phyloP scores from a whole-genome alignment of 2,797 vertebrate species.

The Loris lydekkerianus region DNA sequence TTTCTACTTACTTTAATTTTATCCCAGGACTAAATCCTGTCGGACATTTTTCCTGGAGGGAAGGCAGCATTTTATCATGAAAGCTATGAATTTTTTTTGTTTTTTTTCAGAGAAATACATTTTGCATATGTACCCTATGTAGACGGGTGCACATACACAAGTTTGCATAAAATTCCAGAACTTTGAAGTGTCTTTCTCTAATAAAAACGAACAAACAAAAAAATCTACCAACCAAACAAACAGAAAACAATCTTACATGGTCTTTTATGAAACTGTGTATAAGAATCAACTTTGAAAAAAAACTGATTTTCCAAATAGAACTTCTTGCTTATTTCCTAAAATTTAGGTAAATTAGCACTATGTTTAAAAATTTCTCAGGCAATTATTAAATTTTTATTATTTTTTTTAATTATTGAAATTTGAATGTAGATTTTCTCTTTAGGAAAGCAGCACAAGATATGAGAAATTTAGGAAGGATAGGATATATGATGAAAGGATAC shows the following conservation, averaged over 20 bases:
- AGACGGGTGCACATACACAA: not conserved
- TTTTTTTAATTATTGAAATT: constrained; percentile 58
- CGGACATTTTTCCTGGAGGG: not conserved
- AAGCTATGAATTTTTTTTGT: not conserved
- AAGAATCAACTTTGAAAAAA: constrained; percentile 56
- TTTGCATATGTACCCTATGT: not conserved
- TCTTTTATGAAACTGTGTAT: constrained; percentile 44
- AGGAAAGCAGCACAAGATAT: constrained; percentile 21
- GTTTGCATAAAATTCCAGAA: constrained; percentile 30
- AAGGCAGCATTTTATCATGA: not conserved
- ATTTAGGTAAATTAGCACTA: not conserved
- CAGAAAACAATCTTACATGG: not conserved
- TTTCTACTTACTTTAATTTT: constrained; percentile 21
- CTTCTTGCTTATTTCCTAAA: constrained; percentile 49
- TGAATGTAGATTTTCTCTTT: constrained; percentile 51
- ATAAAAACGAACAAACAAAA: constrained; percentile 17
- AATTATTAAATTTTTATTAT: constrained; percentile 1
- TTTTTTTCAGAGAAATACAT: constrained; percentile 3
- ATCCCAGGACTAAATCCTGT: not conserved
- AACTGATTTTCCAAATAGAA: constrained; percentile 7
- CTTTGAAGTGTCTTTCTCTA: constrained; percentile 38
- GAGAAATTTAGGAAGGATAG: not conserved
- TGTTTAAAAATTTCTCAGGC: not conserved
- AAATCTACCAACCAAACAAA: too few relatives aligned
- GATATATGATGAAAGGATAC: not conserved